Base-by-base conservation (phyloP, 2,113 vertebrate species). In the Cnemophilus loriae region DNA sequence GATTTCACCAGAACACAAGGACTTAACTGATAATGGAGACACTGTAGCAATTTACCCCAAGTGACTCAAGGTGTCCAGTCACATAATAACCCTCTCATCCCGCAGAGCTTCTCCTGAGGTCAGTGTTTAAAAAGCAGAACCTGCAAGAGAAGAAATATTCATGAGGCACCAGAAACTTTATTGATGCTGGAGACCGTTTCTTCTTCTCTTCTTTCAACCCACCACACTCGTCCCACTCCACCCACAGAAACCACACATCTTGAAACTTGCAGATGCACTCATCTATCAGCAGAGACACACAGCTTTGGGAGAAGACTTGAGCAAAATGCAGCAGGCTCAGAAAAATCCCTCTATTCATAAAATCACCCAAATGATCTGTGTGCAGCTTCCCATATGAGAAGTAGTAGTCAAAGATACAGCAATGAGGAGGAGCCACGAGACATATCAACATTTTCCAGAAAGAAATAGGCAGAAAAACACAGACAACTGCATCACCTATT, bases 211-310 rank as follows among this genome's bases (percentile, higher is more conserved):
- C 69, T 87, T 83, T 91, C 56, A 91, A 59, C 20, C 46, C 63
- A 94, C 52, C 69, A 56, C 49, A 56, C 24, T 87, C 87, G 84
- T 91, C 74, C 88, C 47, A 90, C 80, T 64, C 52, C 74, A 75
- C 89, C 87, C 84, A 71, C 71, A 94, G 87, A 84, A 92, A 88
- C 35, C 63, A 56, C 85, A 64, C 56, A 77, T 68, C 90, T 37
- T 96, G 93, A 97, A 96, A 93, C 85, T 87, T 90, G 67, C 90
- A 97, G 93, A 94, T 96, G 92, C 63, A 65, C 39, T 91, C 47
- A 67, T 70, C 82, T 87, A 10, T 77, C 82, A 8, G 8, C 26
- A 10, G 55, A 79, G 71, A 85, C 42, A 82, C 6, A 14, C 24
- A 46, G 20, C 8, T 83, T 69, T 74, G 32, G 59, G 27, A 91